phyloP scores from a whole-genome alignment of 2,797 vertebrate genomes.

The Myripristis jacobus region DNA sequence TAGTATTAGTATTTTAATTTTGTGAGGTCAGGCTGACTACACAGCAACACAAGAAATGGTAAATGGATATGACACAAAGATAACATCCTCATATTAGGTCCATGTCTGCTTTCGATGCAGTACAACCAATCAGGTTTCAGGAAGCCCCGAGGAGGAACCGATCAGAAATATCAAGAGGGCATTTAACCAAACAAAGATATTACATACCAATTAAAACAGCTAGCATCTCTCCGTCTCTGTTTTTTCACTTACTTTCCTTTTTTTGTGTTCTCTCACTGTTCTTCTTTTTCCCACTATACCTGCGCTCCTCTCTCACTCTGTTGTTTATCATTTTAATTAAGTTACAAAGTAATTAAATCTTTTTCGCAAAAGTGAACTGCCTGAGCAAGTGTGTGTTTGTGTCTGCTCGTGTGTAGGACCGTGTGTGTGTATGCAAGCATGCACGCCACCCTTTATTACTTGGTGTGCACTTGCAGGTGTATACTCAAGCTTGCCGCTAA shows the following conservation, averaged over 20 bases:
- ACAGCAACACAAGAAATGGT: constrained; percentile 9
- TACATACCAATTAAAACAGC: constrained; percentile 49
- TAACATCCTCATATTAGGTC: constrained; percentile 14
- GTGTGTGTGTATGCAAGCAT: background rate
- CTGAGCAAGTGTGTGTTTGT: constrained; percentile 29
- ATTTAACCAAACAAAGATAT: constrained; percentile 47
- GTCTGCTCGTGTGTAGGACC: background rate
- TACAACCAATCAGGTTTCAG: constrained; percentile 24
- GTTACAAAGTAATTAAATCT: constrained; percentile 54
- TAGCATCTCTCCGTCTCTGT: background rate
- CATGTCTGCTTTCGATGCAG: constrained; percentile 26
- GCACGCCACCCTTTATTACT: background rate
- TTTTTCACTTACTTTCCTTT: background rate
- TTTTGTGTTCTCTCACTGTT: constrained; percentile 21
- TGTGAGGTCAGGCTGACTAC: no score
- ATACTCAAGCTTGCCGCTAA: background rate
- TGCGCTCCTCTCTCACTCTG: no score
- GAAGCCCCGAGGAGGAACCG: constrained; percentile 11
- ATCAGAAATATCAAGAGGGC: constrained; percentile 43
- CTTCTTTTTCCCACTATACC: constrained; percentile 19
- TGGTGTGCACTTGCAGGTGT: constrained; percentile 8
- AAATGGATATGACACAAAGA: no score
- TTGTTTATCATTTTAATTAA: constrained; percentile 57
- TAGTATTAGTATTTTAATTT: no score
- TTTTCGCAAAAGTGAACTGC: constrained; percentile 49